Base-by-base conservation (phyloP, 1,140 invertebrate genomes). In the Acromyrmex heyeri region DNA sequence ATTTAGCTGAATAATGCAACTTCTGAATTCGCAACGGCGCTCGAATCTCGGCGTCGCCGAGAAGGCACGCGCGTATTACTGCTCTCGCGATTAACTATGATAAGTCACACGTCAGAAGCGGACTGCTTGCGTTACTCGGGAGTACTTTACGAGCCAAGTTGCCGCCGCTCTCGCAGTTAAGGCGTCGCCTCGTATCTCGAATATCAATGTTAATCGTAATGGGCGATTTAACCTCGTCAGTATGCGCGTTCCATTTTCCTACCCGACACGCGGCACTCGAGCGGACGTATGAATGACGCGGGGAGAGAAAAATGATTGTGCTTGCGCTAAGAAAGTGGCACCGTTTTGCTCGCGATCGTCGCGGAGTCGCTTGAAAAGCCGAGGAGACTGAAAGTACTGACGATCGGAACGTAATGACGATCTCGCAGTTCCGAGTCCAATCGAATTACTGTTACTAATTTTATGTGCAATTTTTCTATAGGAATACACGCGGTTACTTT, bases 161-260 rank as follows among this genome's bases (percentile, higher is more conserved):
- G 77, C 62, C 77, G 48, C 48, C 62, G 48, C 61, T 24, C 44
- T 67, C 48, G 64, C 55, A 73, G 67, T 83, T 83, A 83, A 83
- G 79, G 79, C 79, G 79, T 83, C 69, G 79, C 67, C 79, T 62
- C 53, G 53, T 73, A 82, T 82, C 79, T n/a, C 79, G 67, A 73
- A 61, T 83, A 83, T 83, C 79, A 83, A 83, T 62, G 79, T 83
- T 83, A 83, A 83, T 83, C 79, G 69, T 62, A 83, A 83, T 75
- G 79, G 79, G 38, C 79, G 79, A 83, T 83, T 83, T 83, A 83
- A 83, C 79, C 79, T 83, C 79, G 69, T 73, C 65, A 61, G 69
- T 83, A 83, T 73, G 79, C 69, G 79, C 79, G 79, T 83, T 83
- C 79, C 69, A 83, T 83, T 75, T 83, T 75, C 79, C 69, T 48